Evolutionary conservation across 2,888 invertebrate genomes (phyloP).

Genomic region (Rhaphigaster nebulosa): DNA sequence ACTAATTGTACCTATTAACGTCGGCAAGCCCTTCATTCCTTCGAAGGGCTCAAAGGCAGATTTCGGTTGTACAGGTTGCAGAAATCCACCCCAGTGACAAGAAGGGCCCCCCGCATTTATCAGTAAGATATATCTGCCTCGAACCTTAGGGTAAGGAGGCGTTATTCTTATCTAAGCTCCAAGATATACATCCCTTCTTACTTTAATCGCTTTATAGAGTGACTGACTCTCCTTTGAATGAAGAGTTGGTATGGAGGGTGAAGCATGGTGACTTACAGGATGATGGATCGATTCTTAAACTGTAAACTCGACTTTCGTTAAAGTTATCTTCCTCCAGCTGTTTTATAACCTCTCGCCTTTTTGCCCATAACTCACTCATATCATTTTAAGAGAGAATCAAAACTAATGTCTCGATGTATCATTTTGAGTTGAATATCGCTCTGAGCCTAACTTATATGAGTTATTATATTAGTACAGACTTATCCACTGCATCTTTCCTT

Average conservation of each 20-base stretch:
- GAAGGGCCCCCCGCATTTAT: background rate
- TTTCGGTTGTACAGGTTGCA: background rate
- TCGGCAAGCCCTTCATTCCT: background rate
- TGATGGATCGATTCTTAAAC: slow-evolving; percentile 19
- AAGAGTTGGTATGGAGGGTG: background rate
- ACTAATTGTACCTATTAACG: background rate
- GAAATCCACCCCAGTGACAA: background rate
- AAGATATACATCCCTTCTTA: slow-evolving; percentile 38
- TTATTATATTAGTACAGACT: background rate
- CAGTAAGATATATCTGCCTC: slow-evolving; percentile 36
- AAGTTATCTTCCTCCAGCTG: background rate
- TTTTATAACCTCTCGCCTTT: background rate
- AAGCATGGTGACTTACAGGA: slow-evolving; percentile 13
- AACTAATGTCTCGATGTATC: background rate
- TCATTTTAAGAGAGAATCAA: background rate
- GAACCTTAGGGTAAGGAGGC: slow-evolving; percentile 15
- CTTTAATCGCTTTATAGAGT: slow-evolving; percentile 38
- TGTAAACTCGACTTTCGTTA: slow-evolving; percentile 25
- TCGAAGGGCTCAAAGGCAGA: background rate
- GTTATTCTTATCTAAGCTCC: slow-evolving; percentile 41
- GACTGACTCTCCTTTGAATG: slow-evolving; percentile 41
- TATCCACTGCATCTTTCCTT: background rate
- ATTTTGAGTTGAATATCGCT: background rate
- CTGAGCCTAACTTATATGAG: background rate
- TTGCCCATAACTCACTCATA: background rate